phyloP scores from a whole-genome alignment of 2,113 vertebrate genomes.

The Malurus melanocephalus region DNA sequence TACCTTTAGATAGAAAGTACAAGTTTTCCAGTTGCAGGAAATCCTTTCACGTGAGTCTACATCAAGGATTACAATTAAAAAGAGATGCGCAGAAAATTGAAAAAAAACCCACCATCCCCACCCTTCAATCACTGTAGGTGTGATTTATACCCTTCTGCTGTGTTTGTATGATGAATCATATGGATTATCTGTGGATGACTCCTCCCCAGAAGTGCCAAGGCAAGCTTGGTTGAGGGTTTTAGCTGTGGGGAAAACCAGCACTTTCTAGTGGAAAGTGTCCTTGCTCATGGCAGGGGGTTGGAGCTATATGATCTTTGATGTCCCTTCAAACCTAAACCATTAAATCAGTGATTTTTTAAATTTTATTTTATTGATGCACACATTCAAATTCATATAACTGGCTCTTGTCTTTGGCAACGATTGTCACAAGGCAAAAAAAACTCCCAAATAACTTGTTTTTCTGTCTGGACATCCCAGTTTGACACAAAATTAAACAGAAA shows the following conservation, averaged over 20 bases:
- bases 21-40: not conserved
- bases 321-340: not conserved
- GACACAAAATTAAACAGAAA: not conserved
- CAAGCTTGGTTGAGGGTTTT: not conserved
- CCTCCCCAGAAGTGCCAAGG: not conserved
- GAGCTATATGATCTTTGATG: not conserved
- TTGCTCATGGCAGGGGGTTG: not conserved
- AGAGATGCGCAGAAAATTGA: not conserved
- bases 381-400: not conserved
- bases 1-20: not conserved
- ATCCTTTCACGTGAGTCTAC: not conserved
- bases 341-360: not conserved
- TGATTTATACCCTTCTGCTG: not conserved
- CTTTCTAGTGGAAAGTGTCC: not conserved
- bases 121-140: too few species aligned
- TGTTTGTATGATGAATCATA: not conserved
- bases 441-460: not conserved
- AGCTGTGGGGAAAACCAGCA: not conserved
- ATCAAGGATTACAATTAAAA: not conserved
- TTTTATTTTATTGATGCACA: not conserved
- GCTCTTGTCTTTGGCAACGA: not conserved
- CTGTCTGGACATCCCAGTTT: not conserved
- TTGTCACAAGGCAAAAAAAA: not conserved
- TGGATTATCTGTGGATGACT: not conserved
- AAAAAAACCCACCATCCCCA: not conserved